Evolutionary conservation across 1,140 invertebrate genomes (phyloP).

Genomic region (Portunus trituberculatus): DNA sequence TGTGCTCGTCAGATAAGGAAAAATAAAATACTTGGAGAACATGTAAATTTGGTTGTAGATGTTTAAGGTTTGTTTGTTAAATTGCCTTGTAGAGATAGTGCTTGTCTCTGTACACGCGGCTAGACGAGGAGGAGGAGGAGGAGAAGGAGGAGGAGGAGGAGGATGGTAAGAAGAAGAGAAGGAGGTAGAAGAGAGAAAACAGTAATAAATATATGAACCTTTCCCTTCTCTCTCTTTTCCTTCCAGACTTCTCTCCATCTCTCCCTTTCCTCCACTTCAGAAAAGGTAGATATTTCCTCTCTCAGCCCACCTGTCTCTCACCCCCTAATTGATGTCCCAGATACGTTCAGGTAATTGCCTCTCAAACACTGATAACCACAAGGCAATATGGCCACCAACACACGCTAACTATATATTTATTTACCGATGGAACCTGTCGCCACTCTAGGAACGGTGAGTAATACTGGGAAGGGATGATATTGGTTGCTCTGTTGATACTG

Average conservation of each 20-base stretch:
- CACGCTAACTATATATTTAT: background rate
- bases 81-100: background rate
- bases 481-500: background rate
- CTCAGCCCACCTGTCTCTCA: conserved; percentile 6
- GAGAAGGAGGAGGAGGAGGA: background rate
- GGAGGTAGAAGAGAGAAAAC: background rate
- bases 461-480: too few species aligned
- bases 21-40: background rate
- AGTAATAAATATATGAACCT: background rate
- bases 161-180: background rate
- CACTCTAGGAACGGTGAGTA: too few species aligned
- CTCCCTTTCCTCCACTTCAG: background rate
- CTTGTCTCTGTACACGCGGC: background rate
- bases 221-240: background rate
- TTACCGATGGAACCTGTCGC: background rate
- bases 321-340: background rate
- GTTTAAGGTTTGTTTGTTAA: background rate
- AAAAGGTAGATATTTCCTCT: background rate
- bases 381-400: background rate
- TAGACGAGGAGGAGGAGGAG: background rate
- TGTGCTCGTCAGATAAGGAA: background rate
- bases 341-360: background rate
- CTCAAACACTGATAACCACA: background rate
- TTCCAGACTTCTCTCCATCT: background rate
- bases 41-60: background rate